phyloP scores from a whole-genome alignment of 2,797 vertebrate genomes.

The Gouania willdenowi region DNA sequence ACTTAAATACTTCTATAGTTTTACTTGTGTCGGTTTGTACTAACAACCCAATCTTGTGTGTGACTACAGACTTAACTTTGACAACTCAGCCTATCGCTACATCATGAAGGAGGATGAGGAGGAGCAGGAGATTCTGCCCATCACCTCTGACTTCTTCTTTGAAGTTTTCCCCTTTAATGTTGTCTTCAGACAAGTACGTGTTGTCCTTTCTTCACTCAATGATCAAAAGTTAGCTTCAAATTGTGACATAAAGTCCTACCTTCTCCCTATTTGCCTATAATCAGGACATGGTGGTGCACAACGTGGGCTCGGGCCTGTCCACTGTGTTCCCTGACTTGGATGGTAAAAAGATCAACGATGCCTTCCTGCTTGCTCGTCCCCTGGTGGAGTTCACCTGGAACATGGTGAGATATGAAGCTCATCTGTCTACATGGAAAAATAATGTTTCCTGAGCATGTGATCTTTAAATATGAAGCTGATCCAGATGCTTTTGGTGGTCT shows the following conservation, averaged over 20 bases:
- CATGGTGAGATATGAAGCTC: slow-evolving; percentile 57
- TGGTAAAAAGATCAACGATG: slow-evolving; percentile 76
- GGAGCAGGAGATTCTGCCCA: slow-evolving; percentile 77
- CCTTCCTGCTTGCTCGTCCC: slow-evolving; percentile 73
- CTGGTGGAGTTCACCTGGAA: slow-evolving; percentile 81
- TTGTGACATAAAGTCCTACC: background rate
- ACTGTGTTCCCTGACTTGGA: slow-evolving; percentile 79
- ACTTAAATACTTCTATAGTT: no score
- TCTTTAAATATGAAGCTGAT: background rate
- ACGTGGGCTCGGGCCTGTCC: slow-evolving; percentile 72
- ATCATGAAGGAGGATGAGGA: slow-evolving; percentile 78
- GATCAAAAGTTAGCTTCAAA: background rate
- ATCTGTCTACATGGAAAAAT: background rate
- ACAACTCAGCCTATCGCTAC: slow-evolving; percentile 78
- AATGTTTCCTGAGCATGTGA: background rate
- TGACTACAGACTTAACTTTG: slow-evolving; percentile 73
- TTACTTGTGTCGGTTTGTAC: no score
- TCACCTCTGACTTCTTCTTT: slow-evolving; percentile 79
- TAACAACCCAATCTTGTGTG: no score
- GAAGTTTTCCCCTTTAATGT: slow-evolving; percentile 80
- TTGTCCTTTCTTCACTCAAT: no score
- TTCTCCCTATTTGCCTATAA: background rate
- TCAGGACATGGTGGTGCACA: slow-evolving; percentile 79
- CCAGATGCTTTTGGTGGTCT: slow-evolving; percentile 3
- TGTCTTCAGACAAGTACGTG: slow-evolving; percentile 81